These are phyloP conservation scores for Ormyrus labotus DNA, from an alignment of 2,888 invertebrate genomes.

Conservation along the genomic window DNA sequence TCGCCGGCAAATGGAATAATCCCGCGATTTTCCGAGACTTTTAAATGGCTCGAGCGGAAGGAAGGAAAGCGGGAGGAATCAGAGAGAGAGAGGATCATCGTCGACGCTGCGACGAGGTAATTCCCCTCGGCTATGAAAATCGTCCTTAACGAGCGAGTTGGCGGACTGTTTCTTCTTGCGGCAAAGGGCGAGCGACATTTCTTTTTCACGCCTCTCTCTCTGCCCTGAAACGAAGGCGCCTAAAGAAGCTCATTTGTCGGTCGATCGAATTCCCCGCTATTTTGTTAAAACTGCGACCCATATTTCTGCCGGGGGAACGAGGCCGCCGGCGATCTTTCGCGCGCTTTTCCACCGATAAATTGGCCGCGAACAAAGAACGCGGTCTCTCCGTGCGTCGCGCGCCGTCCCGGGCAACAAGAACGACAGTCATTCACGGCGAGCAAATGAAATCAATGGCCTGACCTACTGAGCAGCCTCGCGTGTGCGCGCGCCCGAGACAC, in stretches of 20 bases:
- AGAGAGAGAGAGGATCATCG: slow-evolving; percentile 42
- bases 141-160: slow-evolving; percentile 58
- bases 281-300: no score
- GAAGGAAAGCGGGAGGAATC: no score
- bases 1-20: slow-evolving; percentile 57
- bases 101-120: slow-evolving; percentile 55
- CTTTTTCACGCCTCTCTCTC: slow-evolving; percentile 54
- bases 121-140: slow-evolving; percentile 61
- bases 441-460: no score
- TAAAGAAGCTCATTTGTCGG: slow-evolving; percentile 18
- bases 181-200: slow-evolving; percentile 51
- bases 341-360: no score
- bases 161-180: slow-evolving; percentile 49
- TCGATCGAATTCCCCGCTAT: background rate
- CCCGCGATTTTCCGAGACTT: slow-evolving; percentile 54
- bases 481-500: no score
- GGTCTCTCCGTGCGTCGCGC: no score
- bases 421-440: no score
- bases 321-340: no score
- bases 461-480: no score
- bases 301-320: no score
- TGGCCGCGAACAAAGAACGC: no score
- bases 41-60: background rate
- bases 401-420: no score
- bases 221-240: slow-evolving; percentile 54